Evolutionary conservation across 2,888 invertebrate species (phyloP).

Genomic region (Cinara cedri): DNA sequence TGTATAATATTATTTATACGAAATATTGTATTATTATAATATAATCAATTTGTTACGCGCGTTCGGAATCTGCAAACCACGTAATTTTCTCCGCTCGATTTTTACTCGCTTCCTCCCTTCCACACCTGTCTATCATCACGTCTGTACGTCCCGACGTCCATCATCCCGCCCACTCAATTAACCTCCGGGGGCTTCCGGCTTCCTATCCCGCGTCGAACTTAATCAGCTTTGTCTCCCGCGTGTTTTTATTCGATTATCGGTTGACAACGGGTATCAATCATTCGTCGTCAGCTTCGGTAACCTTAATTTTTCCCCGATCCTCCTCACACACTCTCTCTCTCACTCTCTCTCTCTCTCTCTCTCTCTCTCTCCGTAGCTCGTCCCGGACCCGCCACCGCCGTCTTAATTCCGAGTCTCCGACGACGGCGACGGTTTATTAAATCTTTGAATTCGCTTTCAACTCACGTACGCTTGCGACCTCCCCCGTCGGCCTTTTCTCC

Average conservation of each 20-base stretch:
- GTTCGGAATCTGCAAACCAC: too few species aligned
- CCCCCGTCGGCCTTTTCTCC: neutral
- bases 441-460: conserved; percentile 37
- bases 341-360: neutral
- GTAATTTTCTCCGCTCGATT: too few species aligned
- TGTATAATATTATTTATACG: too few species aligned
- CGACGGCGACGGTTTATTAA: conserved; percentile 46
- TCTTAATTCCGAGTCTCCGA: conserved; percentile 28
- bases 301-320: conserved; percentile 12
- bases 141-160: too few species aligned
- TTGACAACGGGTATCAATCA: conserved; percentile 31
- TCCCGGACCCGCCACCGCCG: neutral
- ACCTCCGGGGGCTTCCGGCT: neutral
- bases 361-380: neutral
- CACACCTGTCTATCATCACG: too few species aligned
- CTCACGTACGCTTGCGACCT: conserved; percentile 38
- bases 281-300: neutral
- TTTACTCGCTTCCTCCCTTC: too few species aligned
- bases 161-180: neutral
- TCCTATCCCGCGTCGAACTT: too few species aligned
- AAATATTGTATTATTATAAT: too few species aligned
- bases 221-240: conserved; percentile 11
- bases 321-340: too few species aligned
- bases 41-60: too few species aligned
- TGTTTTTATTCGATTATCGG: conserved; percentile 41